Evolutionary conservation across 2,888 invertebrate genomes (phyloP), one percentile per base, ranked within the genome.

Genomic region (Troides aeacus): DNA sequence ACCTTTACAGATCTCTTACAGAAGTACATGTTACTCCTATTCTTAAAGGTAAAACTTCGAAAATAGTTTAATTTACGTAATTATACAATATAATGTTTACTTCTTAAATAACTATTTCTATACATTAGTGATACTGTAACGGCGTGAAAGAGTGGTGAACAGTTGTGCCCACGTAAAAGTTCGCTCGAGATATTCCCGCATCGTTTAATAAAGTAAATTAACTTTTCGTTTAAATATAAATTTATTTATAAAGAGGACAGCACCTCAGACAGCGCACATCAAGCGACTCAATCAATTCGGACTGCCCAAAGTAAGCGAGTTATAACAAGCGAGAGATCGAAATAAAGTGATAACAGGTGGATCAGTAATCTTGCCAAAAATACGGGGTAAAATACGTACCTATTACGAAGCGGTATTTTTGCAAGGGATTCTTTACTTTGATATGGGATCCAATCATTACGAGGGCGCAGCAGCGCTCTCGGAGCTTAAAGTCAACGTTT

Each of bases 281-380:
- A 81, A 80, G 74, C 75, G 75, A 78, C 77, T 86, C 89, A 88
- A 88, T 88, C 86, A 84, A 80, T 82, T 76, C 78, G 75, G 72
- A 81, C 80, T 80, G 81, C 84, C 79, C 79, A 81, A 81, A 84
- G 82, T 83, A 78, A 86, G 82, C 86, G 84, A 84, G 81, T 89
- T 87, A 89, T 90, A 90, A 90, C 85, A 89, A 85, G 87, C 86
- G 83, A 81, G 84, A 90, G 91, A 92, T 92, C 88, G 86, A 89
- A 90, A 90, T 88, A 87, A 88, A 85, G 81, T 84, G 92, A 92
- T 92, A 90, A 88, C 77, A 77, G 76, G 74, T 80, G 81, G 89
- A 90, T 91, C 88, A 84, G 88, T 87, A 89, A 91, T 90, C 88
- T 91, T 86, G 85, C 89, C 91, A 83, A 92, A 92, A 91, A 89